Conservation (phyloP, 1,140 invertebrate species). For the Cydia amplana region DNA sequence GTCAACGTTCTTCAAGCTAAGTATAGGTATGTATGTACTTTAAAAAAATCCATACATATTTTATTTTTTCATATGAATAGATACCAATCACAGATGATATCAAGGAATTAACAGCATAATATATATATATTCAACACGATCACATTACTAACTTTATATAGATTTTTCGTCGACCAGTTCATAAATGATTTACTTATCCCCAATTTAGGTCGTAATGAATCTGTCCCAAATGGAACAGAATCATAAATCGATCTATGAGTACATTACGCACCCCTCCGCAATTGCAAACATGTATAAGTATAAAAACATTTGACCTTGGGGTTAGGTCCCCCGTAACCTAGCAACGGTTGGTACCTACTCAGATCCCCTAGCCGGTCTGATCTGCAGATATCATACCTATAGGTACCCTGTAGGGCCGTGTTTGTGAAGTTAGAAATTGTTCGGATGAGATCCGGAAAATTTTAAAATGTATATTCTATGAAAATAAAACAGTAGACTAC, state of each 20-base stretch:
- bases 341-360: constrained; percentile 64
- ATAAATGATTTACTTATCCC: neutral
- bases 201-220: constrained; percentile 26
- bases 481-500: too few species aligned
- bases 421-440: constrained; percentile 56
- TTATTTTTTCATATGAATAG: too few species aligned
- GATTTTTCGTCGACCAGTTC: neutral
- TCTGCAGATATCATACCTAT: constrained; percentile 72
- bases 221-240: constrained; percentile 11
- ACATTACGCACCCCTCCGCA: constrained; percentile 42
- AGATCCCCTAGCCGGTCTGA: constrained; percentile 68
- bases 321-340: constrained; percentile 69
- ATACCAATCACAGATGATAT: too few species aligned
- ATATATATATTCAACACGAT: neutral
- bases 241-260: constrained; percentile 39
- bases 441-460: neutral
- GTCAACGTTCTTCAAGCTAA: too few species aligned
- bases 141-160: neutral
- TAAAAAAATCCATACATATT: too few species aligned
- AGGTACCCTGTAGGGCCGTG: constrained; percentile 54
- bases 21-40: too few species aligned
- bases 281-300: constrained; percentile 54
- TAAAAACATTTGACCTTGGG: constrained; percentile 71
- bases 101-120: neutral
- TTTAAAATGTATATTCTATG: neutral